Base-by-base conservation (phyloP, 1,140 invertebrate species). In the Agrypnia vestita region DNA sequence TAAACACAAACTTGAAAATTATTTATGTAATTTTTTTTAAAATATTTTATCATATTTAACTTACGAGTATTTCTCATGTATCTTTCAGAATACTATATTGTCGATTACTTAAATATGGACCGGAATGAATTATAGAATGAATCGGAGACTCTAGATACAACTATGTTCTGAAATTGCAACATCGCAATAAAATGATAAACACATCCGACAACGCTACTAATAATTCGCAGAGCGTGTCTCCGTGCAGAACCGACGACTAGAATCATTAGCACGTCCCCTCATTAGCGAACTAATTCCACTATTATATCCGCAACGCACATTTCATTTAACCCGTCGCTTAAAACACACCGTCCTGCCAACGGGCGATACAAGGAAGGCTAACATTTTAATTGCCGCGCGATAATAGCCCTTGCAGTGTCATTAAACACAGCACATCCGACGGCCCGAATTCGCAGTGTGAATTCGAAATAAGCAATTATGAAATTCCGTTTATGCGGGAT, bases 391-490 rank as follows among this genome's bases (percentile, higher is more conserved):
- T 43, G 61, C 64, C 10, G 35, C 15, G 64, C 44, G 4, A 69
- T 69, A 69, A 69, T 69, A 69, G 35, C n/a, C 13, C 64, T n/a
- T 47, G 44, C 35, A 69, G 44, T 69, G 15, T 69, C 64, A 69
- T 69, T 47, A 69, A 46, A 46, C 44, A 69, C 13, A 11, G 17
- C 64, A 43, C 35, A 69, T 69, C 35, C 15, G 46, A 69, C 35
- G n/a, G 64, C 46, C 44, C 46, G 17, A 69, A 47, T 47, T 69
- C n/a, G 64, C 44, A 69, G 35, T 69, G 64, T 69, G 4, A 19
- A 69, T 69, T 69, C 55, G 55, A 76, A 76, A 64, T 76, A 76
- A 76, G 75, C 44, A 76, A 76, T 76, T 76, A 76, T 51, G 75
- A 49, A 76, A 64, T 76, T 76, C 61, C 75, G 12, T 47, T 76